Base-by-base conservation (phyloP, 2,113 vertebrate species). In the Corythornis cristatus region DNA sequence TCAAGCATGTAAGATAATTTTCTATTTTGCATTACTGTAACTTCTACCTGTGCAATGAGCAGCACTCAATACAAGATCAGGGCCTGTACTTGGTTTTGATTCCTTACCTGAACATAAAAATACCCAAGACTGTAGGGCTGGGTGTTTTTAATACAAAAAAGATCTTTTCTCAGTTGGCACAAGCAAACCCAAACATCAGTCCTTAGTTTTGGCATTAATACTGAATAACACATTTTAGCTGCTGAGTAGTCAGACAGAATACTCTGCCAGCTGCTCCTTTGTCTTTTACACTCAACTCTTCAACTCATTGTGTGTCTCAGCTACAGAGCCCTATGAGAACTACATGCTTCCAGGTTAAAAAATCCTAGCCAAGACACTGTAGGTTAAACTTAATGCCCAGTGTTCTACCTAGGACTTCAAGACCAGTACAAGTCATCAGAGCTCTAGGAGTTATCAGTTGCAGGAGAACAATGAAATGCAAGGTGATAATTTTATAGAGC, bases 1-100 rank as follows among this genome's bases (percentile, higher is more conserved):
- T 71, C 61, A 58, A 31, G 33, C 0, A 0, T 20, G 19, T 12
- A 22, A n/a, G 4, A 45, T 16, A 68, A n/a, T 45, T 66, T 67
- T 20, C 82, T 50, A 37, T 8, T 75, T 48, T 43, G 53, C 12
- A 8, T 23, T 62, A 10, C 29, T 22, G 2, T 12, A 83, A 53
- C 19, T 89, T 46, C 31, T 71, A 51, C 28, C 18, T 2, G 1
- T 45, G 51, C 28, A 73, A 22, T 2, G 11, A 86, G 28, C 68
- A 79, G 67, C 35, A 26, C 28, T 58, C n/a, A 64, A 3, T 9
- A 58, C 31, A 82, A 50, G 37, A 75, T 50, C 37, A 50, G 26
- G 21, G 53, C 28, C 45, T 71, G 33, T 21, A 56, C 26, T 37
- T 57, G 54, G 46, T 50, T 87, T 91, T 46, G n/a, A 66, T 66